Conservation (phyloP, 2,888 invertebrate species). For the Tenthredo distinguenda region DNA sequence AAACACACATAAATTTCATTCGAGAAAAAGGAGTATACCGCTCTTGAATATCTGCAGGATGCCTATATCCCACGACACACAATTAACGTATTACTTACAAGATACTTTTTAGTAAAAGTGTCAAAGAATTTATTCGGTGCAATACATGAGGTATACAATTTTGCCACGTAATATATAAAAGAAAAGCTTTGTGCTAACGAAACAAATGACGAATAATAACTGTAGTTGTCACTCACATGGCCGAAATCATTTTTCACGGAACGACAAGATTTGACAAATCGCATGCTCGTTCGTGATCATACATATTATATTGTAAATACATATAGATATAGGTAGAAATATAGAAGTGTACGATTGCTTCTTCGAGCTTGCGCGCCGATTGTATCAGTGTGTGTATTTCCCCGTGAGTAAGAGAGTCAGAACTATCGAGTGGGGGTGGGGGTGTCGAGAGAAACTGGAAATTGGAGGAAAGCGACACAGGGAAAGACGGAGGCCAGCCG, state of each 20-base stretch:
- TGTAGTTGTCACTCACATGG: neutral
- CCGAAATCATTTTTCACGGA: neutral
- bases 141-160: neutral
- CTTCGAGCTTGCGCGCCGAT: neutral
- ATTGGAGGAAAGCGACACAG: constrained; percentile 55
- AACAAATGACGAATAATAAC: neutral
- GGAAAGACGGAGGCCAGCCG: constrained; percentile 65
- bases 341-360: neutral
- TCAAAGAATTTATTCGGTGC: too few relatives aligned
- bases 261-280: constrained; percentile 5
- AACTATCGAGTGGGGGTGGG: neutral
- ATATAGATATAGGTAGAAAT: neutral
- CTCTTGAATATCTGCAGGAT: neutral
- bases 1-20: neutral
- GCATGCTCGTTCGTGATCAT: neutral
- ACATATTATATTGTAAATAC: neutral
- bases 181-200: neutral
- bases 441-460: constrained; percentile 42
- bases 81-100: too few relatives aligned
- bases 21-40: neutral
- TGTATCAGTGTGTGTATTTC: neutral
- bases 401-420: neutral
- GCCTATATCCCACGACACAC: too few relatives aligned
- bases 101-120: too few relatives aligned
- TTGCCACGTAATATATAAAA: neutral